Base-by-base conservation (phyloP, 1,140 invertebrate genomes). In the Platorchestia sp. region DNA sequence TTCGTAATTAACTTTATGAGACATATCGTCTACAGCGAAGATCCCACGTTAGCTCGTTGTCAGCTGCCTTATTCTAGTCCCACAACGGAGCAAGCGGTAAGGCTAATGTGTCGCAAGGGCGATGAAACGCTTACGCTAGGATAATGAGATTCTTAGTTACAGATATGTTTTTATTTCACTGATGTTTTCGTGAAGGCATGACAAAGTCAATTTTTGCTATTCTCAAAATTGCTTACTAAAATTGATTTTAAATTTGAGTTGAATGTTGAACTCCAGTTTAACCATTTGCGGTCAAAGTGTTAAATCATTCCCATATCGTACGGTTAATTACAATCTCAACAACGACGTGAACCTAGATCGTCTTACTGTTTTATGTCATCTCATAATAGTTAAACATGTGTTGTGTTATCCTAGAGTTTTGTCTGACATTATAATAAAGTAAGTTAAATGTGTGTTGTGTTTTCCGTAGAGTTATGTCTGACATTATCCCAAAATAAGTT, bases 1-100 rank as follows among this genome's bases (percentile, higher is more conserved):
- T 89, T 89, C 14, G 43, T 89, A 27, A 89, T 44, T 89, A 89
- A 89, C 87, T 89, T 89, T 89, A 44, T 42, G 43, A 89, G 87
- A 42, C 43, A 42, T 22, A 44, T 44, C 87, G 87, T 89, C n/a
- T 44, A 44, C 14, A 42, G 36, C 87, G 7, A 41, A 89, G 87
- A 19, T 89, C n/a, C 10, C 14, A 43, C 87, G 41, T 44, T 44
- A 16, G 87, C n/a, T 89, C 43, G 43, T 44, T 41, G 3, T 14
- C 42, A 6, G 1, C 87, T 44, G 36, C 41, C 3, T 89, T 75
- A 14, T 41, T 41, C 10, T 42, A 89, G 5, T 42, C 41, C 41
- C 87, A 42, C 87, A 44, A 42, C 43, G n/a, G 22, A 89, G 42
- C n/a, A n/a, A n/a, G n/a, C 27, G 59, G 36, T 75, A 75, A 75